These are phyloP conservation scores for Lethenteron camtschaticum DNA, from an alignment of 2,113 vertebrate species.

Conservation along the genomic window DNA sequence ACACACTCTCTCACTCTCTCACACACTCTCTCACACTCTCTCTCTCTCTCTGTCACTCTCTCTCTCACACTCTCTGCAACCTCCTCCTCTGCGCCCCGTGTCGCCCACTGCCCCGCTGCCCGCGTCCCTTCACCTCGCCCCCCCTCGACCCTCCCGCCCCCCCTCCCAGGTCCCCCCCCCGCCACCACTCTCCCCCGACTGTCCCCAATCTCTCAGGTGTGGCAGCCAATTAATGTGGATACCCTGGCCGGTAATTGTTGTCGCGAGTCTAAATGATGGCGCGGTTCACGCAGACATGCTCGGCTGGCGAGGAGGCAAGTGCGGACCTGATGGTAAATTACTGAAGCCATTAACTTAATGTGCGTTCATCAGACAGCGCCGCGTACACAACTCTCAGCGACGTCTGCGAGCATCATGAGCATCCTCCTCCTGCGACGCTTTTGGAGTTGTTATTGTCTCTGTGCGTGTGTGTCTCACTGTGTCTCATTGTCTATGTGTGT, in stretches of 20 bases:
- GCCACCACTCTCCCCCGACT: neutral
- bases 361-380: neutral
- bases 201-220: neutral
- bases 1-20: no score
- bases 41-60: no score
- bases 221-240: slow-evolving; percentile 3
- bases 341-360: slow-evolving; percentile 5
- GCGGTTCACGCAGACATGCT: neutral
- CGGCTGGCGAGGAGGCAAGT: neutral
- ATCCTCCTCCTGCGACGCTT: no score
- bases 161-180: neutral
- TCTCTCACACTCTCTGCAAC: neutral
- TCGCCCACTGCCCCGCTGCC: neutral
- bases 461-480: no score
- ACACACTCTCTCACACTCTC: no score
- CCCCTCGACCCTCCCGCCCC: neutral
- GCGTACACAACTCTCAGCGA: neutral
- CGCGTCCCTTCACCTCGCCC: neutral
- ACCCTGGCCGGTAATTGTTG: slow-evolving; percentile 1
- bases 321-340: slow-evolving; percentile 3
- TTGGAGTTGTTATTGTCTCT: no score
- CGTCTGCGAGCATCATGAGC: no score
- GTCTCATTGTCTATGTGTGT: no score
- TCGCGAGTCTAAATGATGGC: slow-evolving; percentile 4
- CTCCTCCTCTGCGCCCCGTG: neutral